These are phyloP conservation scores for Dasysyrphus albostriatus DNA, from an alignment of 2,888 invertebrate species.

Conservation along the genomic window DNA sequence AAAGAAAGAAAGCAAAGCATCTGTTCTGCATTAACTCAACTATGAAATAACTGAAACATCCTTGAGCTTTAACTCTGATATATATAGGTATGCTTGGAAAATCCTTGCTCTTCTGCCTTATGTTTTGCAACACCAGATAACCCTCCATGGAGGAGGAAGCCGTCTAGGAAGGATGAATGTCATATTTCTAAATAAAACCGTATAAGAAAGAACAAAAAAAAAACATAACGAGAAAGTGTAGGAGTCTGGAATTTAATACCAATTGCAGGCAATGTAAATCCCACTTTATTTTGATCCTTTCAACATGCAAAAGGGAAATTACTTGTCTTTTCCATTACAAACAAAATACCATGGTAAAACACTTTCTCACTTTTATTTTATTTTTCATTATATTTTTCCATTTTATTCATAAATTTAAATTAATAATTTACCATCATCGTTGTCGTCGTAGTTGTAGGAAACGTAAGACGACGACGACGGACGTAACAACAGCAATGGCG, in stretches of 20 bases:
- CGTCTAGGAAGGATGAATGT: constrained; percentile 43
- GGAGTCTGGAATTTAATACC: constrained; percentile 16
- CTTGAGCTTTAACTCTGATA: constrained; percentile 26
- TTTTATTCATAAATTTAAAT: constrained; percentile 44
- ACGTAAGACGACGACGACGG: background rate
- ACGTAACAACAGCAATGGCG: background rate
- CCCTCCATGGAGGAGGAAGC: background rate
- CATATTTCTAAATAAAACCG: constrained; percentile 30
- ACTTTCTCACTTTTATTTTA: background rate
- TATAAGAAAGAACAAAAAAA: background rate
- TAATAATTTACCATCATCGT: constrained; percentile 26
- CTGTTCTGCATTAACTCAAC: constrained; percentile 39
- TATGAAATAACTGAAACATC: constrained; percentile 57
- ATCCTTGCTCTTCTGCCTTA: background rate
- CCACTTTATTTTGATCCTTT: constrained; percentile 60
- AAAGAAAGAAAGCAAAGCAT: constrained; percentile 3
- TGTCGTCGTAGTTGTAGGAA: background rate
- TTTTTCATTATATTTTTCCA: constrained; percentile 32
- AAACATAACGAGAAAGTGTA: constrained; percentile 8
- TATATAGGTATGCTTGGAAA: background rate
- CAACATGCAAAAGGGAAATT: constrained; percentile 50
- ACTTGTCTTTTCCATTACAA: constrained; percentile 28
- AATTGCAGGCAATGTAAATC: constrained; percentile 37
- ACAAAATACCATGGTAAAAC: background rate
- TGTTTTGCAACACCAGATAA: background rate